These are phyloP conservation scores for Vollenhovia emeryi DNA, from an alignment of 1,140 invertebrate species.

Conservation along the genomic window DNA sequence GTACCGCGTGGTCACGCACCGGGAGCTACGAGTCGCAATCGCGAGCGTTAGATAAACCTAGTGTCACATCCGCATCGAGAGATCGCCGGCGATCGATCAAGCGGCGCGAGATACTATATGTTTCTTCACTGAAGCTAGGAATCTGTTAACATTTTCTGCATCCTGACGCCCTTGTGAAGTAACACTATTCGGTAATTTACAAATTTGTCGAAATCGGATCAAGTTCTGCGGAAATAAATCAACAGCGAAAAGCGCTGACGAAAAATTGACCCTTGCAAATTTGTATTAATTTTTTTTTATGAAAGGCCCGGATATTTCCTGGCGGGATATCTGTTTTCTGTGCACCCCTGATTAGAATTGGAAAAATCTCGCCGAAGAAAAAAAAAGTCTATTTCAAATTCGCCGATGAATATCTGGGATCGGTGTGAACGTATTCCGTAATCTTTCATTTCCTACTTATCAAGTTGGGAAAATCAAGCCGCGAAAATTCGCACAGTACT, in stretches of 20 bases:
- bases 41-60: slow-evolving; percentile 41
- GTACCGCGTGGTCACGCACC: slow-evolving; percentile 60
- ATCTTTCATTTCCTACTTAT: slow-evolving; percentile 14
- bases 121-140: neutral
- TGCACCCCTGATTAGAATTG: neutral
- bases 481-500: slow-evolving; percentile 44
- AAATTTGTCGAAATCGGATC: neutral
- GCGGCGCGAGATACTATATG: slow-evolving; percentile 2
- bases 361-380: neutral
- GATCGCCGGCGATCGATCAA: slow-evolving; percentile 24
- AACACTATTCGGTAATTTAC: neutral
- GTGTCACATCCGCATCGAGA: slow-evolving; percentile 25
- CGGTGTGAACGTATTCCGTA: neutral
- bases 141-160: neutral
- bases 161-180: neutral
- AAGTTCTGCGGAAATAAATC: neutral
- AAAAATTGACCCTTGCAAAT: neutral
- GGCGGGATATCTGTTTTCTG: neutral
- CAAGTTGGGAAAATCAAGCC: slow-evolving; percentile 7
- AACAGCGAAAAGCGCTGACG: neutral
- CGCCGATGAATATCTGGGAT: neutral
- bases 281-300: neutral
- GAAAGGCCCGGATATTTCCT: neutral
- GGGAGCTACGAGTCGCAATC: slow-evolving; percentile 43
- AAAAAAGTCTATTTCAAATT: neutral